Evolutionary conservation across 2,113 vertebrate genomes (phyloP).

Genomic region (Elgaria multicarinata): DNA sequence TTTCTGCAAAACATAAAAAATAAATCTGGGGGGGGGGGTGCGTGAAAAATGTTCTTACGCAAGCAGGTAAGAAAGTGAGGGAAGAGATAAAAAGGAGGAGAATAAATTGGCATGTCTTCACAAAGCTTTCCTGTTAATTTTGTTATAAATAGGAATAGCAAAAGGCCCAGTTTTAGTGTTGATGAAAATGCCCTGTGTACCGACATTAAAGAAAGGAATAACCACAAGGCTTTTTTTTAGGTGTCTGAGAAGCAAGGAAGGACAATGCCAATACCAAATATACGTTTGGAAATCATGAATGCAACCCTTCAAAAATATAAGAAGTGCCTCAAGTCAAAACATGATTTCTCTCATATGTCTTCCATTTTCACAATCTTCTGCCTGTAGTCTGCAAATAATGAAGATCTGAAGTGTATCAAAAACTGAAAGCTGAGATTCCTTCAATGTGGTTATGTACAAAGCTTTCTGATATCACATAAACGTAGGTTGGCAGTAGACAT

Average conservation of each 20-base stretch:
- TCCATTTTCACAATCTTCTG: neutral
- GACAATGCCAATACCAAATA: neutral
- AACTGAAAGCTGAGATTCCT: neutral
- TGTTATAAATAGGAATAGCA: conserved; percentile 37
- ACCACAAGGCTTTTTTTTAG: conserved; percentile 40
- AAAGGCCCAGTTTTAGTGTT: neutral
- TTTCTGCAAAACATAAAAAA: conserved; percentile 36
- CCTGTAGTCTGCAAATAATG: neutral
- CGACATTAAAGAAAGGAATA: conserved; percentile 24
- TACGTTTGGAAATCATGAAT: neutral
- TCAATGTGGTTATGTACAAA: neutral
- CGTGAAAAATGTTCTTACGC: conserved; percentile 23
- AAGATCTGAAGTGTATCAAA: neutral
- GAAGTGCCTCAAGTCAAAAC: neutral
- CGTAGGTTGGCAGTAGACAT: neutral
- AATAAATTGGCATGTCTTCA: conserved; percentile 42
- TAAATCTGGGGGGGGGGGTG: too few species aligned
- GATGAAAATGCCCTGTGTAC: conserved; percentile 7
- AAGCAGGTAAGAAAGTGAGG: neutral
- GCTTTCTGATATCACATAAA: neutral
- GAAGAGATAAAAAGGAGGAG: neutral
- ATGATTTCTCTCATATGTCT: neutral
- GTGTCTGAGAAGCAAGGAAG: conserved; percentile 6
- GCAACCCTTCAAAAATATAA: neutral
- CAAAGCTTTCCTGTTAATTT: conserved; percentile 43